These are phyloP conservation scores for Metopolophium dirhodum DNA, from an alignment of 1,140 invertebrate species.

Conservation along the genomic window DNA sequence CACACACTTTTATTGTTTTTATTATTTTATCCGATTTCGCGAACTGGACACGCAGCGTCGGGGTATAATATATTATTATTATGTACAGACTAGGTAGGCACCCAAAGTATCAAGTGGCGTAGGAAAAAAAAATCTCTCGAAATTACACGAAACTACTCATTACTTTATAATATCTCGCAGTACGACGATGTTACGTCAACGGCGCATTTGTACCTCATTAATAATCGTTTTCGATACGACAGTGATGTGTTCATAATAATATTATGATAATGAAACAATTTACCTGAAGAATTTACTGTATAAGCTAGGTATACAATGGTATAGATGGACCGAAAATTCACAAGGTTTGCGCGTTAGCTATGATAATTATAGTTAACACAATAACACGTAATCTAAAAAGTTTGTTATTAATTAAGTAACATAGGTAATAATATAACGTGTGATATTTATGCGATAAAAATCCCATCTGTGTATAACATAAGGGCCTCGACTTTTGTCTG, in stretches of 20 bases:
- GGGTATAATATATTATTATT: neutral
- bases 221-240: constrained; percentile 7
- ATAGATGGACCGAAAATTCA: neutral
- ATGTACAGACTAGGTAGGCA: neutral
- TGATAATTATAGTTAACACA: neutral
- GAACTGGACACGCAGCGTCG: neutral
- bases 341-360: neutral
- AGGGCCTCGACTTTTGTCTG: neutral
- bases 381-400: neutral
- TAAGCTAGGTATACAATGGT: neutral
- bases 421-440: neutral
- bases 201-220: neutral
- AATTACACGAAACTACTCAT: neutral
- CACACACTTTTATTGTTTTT: neutral
- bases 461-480: neutral
- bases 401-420: constrained; percentile 2
- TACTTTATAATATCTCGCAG: neutral
- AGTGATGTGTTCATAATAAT: neutral
- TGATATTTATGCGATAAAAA: neutral
- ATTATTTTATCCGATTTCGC: neutral
- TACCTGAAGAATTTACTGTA: neutral
- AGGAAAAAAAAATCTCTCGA: neutral
- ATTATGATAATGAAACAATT: neutral
- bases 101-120: too few species aligned
- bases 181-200: neutral